phyloP scores from a whole-genome alignment of 2,888 invertebrate genomes.

The Hypsopygia costalis region DNA sequence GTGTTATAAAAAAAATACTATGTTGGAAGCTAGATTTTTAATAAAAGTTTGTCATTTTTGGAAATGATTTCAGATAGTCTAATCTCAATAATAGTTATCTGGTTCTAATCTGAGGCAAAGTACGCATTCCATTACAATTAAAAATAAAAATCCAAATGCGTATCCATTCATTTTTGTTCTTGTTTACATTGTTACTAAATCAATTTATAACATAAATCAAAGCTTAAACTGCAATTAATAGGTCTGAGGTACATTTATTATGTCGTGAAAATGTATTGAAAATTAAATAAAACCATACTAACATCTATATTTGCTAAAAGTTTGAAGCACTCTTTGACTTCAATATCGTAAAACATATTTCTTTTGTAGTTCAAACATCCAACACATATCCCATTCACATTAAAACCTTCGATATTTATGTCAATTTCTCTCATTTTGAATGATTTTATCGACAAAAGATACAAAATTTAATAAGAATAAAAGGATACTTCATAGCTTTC shows the following conservation, averaged over 20 bases:
- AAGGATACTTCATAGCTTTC: conserved; percentile 68
- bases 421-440: conserved; percentile 62
- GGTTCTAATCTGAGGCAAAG: no score
- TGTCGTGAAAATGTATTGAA: no score
- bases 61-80: no score
- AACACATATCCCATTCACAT: conserved; percentile 72
- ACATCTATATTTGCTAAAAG: conserved; percentile 63
- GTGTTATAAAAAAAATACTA: no score
- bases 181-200: conserved; percentile 37
- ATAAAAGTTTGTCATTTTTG: no score
- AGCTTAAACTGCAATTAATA: neutral
- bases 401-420: conserved; percentile 72
- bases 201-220: neutral
- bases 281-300: conserved; percentile 29
- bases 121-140: no score
- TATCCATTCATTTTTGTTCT: conserved; percentile 63
- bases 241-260: neutral
- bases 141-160: conserved; percentile 37
- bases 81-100: no score
- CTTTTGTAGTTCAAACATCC: conserved; percentile 68
- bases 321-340: conserved; percentile 53
- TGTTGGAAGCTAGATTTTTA: no score
- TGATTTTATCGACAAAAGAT: no score
- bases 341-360: conserved; percentile 54
- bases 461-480: conserved; percentile 39